Base-by-base conservation (phyloP, 1,140 invertebrate species). In the Tribolium castaneum region DNA sequence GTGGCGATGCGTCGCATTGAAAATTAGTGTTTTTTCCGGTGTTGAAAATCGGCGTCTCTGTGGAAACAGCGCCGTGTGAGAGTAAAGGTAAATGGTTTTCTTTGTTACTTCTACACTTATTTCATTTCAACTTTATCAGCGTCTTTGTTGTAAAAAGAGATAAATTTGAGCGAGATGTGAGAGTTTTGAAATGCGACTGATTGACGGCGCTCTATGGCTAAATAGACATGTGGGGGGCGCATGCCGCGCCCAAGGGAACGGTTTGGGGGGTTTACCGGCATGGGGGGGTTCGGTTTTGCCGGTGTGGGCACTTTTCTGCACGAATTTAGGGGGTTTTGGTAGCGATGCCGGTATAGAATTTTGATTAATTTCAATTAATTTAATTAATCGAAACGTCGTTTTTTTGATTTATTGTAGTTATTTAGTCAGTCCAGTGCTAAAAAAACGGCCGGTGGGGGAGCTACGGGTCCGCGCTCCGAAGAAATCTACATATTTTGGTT, bases 121-220 rank as follows among this genome's bases (percentile, higher is more conserved):
- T 86, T 86, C 85, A 83, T 83, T 83, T 81, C 80, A 85, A 83
- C 82, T 84, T 86, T 84, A 84, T 83, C 80, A 81, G 83, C 84
- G 84, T 86, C 85, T 86, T 85, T 85, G 85, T 86, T 86, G 78
- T 86, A 84, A 84, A 85, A 84, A 85, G 84, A 85, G 84, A 85
- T 84, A 82, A 84, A 84, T 86, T 85, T 78, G 76, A 78, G 77
- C 73, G 70, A 72, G 70, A 72, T 50, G 70, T 16, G 49, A 72
- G 70, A 72, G 39, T 72, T 72, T 72, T 72, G 70, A 72, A 72
- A 72, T 72, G 81, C 84, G 22, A 30, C 3, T 66, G 59, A 62
- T 66, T 35, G 25, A 66, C 25, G 59, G 1, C 12, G 25, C 34
- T 66, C 30, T 66, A 62, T 62, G 56, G 3, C 19, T 14, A 16